A percentile compares a stretch with the other conserved stretches of the same genome.
Conservation (phyloP, 2,113 vertebrate genomes). For the Prionailurus viverrinus region DNA sequence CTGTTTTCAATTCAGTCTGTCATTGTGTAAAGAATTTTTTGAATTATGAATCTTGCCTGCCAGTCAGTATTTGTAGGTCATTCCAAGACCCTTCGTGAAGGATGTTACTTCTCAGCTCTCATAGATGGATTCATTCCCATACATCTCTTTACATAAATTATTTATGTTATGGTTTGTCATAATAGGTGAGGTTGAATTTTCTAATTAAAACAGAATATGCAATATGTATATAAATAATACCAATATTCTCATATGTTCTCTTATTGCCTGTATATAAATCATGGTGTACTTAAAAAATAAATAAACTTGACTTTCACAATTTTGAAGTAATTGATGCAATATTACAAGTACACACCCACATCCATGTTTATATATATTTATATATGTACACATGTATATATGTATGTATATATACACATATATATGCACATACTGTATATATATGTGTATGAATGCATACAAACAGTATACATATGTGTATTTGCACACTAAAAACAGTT, state of each 20-base stretch:
- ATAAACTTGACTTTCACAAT: neutral
- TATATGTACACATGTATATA: neutral
- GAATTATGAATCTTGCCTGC: constrained; percentile 55
- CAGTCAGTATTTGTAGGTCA: constrained; percentile 25
- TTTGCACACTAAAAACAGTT: neutral
- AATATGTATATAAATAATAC: constrained; percentile 14
- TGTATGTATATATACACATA: neutral
- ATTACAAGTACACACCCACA: neutral
- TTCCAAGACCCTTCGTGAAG: neutral
- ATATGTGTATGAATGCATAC: neutral
- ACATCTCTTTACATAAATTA: constrained; percentile 6
- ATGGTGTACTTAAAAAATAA: neutral
- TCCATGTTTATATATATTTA: neutral
- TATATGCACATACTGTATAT: neutral
- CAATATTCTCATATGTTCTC: neutral
- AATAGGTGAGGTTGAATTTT: neutral
- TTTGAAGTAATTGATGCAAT: neutral
- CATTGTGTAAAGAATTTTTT: constrained; percentile 57
- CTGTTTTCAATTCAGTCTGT: constrained; percentile 66
- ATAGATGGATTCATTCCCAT: constrained; percentile 13
- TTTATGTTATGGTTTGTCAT: neutral
- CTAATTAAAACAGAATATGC: constrained; percentile 16
- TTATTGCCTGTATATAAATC: neutral
- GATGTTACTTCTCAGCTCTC: neutral
- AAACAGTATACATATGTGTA: neutral